phyloP scores from a whole-genome alignment of 2,888 invertebrate species.

The Lasioglossum malachurum region DNA sequence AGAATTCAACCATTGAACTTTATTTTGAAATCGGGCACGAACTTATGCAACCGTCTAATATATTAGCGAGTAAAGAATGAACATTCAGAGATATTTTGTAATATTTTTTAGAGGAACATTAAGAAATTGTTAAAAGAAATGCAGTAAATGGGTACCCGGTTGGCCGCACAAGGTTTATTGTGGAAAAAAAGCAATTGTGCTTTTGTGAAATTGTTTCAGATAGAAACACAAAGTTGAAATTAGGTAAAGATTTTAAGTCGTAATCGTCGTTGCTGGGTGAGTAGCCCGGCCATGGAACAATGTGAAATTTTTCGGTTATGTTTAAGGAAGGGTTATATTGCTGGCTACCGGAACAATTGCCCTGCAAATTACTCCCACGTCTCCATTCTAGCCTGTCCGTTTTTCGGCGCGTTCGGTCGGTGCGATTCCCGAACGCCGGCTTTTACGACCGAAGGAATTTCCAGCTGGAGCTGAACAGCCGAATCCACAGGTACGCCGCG shows the following conservation, averaged over 20 bases:
- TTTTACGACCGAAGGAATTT: constrained; percentile 50
- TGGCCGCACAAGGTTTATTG: too few species aligned
- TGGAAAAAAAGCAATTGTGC: too few species aligned
- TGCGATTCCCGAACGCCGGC: background rate
- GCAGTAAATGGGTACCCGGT: too few species aligned
- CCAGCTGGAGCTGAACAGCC: constrained; percentile 27
- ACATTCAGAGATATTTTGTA: too few species aligned
- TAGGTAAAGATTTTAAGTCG: background rate
- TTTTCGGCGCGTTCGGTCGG: background rate
- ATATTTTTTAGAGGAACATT: too few species aligned
- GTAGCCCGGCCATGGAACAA: background rate
- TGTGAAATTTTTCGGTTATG: background rate
- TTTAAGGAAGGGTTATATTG: background rate
- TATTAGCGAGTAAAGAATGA: too few species aligned
- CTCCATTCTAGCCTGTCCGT: background rate
- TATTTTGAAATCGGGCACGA: too few species aligned
- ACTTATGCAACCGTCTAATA: too few species aligned
- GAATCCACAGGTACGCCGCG: constrained; percentile 46
- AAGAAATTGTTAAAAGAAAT: too few species aligned
- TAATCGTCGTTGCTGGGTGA: too few species aligned
- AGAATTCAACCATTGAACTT: too few species aligned
- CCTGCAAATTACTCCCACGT: background rate
- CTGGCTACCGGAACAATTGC: background rate
- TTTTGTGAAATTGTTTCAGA: background rate
- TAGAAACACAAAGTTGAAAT: too few species aligned